phyloP scores from a whole-genome alignment of 2,113 vertebrate genomes.

The Archocentrus centrarchus region DNA sequence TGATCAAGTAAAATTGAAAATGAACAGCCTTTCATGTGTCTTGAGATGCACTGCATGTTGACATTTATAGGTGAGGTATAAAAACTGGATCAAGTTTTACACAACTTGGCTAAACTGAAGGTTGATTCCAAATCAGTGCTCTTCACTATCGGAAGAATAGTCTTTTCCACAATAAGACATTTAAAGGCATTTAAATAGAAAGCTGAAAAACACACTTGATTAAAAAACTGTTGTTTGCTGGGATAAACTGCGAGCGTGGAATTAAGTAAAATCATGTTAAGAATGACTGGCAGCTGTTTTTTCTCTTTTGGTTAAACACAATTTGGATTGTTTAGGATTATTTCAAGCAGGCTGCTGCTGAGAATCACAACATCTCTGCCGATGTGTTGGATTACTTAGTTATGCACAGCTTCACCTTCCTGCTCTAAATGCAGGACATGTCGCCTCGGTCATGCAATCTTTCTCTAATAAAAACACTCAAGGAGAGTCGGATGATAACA shows the following conservation, averaged over 20 bases:
- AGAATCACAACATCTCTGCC: constrained; percentile 24
- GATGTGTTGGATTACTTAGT: background rate
- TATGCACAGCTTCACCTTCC: constrained; percentile 6
- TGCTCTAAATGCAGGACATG: constrained; percentile 42
- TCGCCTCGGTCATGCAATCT: constrained; percentile 25
- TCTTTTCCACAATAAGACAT: background rate
- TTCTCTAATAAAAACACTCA: constrained; percentile 21
- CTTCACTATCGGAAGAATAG: background rate
- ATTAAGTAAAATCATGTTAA: background rate
- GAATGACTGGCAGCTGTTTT: constrained; percentile 12
- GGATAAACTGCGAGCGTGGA: background rate
- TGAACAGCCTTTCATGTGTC: background rate
- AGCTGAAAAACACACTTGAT: background rate
- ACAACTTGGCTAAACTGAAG: background rate
- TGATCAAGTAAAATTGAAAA: background rate
- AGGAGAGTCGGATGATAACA: constrained; percentile 16
- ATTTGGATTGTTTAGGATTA: constrained; percentile 15
- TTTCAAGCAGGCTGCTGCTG: background rate
- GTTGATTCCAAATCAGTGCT: background rate
- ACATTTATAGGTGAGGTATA: background rate
- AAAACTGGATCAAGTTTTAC: background rate
- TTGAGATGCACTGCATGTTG: background rate
- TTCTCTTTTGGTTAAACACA: constrained; percentile 17
- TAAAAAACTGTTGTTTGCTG: background rate
- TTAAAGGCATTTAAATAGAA: background rate